A percentile compares a stretch with the other conserved stretches of the same genome.
Conservation (phyloP, 2,888 invertebrate genomes). For the Sclerodermus sp. region DNA sequence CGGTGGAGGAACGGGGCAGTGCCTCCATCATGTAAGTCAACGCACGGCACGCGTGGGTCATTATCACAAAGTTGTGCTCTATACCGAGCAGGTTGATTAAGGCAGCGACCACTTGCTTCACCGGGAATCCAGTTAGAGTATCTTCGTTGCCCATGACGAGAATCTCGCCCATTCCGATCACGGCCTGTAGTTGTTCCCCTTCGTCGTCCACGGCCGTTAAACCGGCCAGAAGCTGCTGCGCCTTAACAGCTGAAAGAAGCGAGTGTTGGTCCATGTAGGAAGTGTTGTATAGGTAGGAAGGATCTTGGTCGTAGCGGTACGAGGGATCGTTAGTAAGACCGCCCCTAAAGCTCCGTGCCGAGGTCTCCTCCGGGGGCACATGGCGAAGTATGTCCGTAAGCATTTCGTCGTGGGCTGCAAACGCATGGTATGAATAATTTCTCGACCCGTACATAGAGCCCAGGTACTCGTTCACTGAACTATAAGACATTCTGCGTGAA, state of each 20-base stretch:
- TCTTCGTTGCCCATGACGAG: constrained; percentile 99
- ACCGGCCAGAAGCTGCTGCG: constrained; percentile 88
- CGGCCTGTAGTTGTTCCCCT: constrained; percentile 93
- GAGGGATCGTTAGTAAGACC: no score
- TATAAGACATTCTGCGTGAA: no score
- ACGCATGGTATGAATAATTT: no score
- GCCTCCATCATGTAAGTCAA: constrained; percentile 99
- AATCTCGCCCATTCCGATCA: constrained; percentile 98
- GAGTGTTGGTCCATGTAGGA: constrained; percentile 1
- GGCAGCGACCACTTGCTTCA: constrained; percentile 95
- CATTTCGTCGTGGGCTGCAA: no score
- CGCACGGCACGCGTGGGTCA: constrained; percentile 98
- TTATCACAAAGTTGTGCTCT: constrained; percentile 99
- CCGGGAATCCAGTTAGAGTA: constrained; percentile 96
- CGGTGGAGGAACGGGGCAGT: constrained; percentile 90
- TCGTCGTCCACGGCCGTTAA: constrained; percentile 93
- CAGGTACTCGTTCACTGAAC: no score
- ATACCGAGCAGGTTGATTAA: constrained; percentile 89
- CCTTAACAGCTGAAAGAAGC: constrained; percentile 73
- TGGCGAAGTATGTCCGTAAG: no score
- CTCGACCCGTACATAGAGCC: no score
- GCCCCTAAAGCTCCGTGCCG: no score
- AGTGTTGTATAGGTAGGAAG: background rate
- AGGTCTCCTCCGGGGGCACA: no score
- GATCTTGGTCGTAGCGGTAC: no score